Evolutionary conservation across 2,797 vertebrate species (phyloP).

Genomic region (Sebastiscus albofasciatus): DNA sequence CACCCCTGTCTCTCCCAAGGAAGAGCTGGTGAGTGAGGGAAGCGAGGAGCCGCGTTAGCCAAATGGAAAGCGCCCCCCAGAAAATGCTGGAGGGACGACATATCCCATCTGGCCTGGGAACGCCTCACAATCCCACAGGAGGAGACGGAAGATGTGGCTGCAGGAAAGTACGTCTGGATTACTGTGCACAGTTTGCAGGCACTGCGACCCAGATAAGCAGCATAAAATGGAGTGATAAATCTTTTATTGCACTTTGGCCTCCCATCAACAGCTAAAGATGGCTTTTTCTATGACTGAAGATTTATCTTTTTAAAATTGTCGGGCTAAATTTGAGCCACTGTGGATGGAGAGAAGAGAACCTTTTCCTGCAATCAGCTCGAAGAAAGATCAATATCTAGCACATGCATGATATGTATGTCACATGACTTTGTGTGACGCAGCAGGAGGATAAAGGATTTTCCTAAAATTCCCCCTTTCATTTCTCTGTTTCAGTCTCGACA

Average conservation of each 20-base stretch:
- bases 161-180: conserved; percentile 22
- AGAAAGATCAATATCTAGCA: conserved; percentile 17
- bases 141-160: conserved; percentile 38
- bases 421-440: conserved; percentile 2
- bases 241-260: not conserved
- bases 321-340: not conserved
- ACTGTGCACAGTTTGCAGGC: conserved; percentile 9
- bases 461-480: not conserved
- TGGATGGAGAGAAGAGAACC: not conserved
- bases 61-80: conserved; percentile 46
- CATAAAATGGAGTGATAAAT: conserved; percentile 18
- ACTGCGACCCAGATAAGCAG: conserved; percentile 42
- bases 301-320: not conserved
- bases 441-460: not conserved
- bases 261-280: not conserved
- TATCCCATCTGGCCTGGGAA: conserved; percentile 65
- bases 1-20: conserved; percentile 1
- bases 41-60: conserved; percentile 1
- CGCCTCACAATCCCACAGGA: conserved; percentile 45
- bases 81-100: conserved; percentile 51
- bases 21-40: too few species aligned
- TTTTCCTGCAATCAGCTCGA: not conserved
- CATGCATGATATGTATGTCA: not conserved
- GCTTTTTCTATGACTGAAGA: not conserved
- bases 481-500: not conserved